phyloP scores from a whole-genome alignment of 2,113 vertebrate species.

The Chionodraco myersi region DNA sequence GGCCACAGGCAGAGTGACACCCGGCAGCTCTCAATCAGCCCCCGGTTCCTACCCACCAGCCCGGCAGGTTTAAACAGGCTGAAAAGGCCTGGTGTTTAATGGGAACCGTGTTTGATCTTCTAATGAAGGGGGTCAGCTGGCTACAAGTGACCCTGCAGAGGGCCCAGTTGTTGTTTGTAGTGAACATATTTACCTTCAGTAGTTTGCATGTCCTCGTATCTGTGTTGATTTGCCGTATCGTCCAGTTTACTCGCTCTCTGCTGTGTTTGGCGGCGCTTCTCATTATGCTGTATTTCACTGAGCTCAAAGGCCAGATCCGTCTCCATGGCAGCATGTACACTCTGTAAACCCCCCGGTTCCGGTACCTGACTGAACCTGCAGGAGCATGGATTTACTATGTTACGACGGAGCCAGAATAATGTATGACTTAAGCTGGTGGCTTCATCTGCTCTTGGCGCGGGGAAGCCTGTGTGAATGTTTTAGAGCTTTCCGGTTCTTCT shows the following conservation, averaged over 20 bases:
- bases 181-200: slow-evolving; percentile 24
- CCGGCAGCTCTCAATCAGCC: slow-evolving; percentile 58
- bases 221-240: neutral
- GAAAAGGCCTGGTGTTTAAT: slow-evolving; percentile 56
- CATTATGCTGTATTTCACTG: neutral
- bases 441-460: slow-evolving; percentile 31
- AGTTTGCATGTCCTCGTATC: slow-evolving; percentile 11
- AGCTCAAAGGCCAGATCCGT: slow-evolving; percentile 30
- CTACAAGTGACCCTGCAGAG: slow-evolving; percentile 32
- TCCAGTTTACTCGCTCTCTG: neutral
- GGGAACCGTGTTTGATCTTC: slow-evolving; percentile 55
- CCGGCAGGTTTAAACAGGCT: slow-evolving; percentile 52
- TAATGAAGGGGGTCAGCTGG: slow-evolving; percentile 53
- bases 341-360: neutral
- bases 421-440: slow-evolving; percentile 26
- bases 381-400: slow-evolving; percentile 17
- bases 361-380: slow-evolving; percentile 29
- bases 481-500: slow-evolving; percentile 49
- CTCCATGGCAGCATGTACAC: slow-evolving; percentile 39
- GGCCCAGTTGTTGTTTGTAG: slow-evolving; percentile 16
- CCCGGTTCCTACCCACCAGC: slow-evolving; percentile 26
- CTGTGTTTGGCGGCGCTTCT: neutral
- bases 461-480: slow-evolving; percentile 54
- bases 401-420: slow-evolving; percentile 8
- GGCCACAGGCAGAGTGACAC: slow-evolving; percentile 70